phyloP scores from a whole-genome alignment of 2,113 vertebrate species.

The Diadophis punctatus region DNA sequence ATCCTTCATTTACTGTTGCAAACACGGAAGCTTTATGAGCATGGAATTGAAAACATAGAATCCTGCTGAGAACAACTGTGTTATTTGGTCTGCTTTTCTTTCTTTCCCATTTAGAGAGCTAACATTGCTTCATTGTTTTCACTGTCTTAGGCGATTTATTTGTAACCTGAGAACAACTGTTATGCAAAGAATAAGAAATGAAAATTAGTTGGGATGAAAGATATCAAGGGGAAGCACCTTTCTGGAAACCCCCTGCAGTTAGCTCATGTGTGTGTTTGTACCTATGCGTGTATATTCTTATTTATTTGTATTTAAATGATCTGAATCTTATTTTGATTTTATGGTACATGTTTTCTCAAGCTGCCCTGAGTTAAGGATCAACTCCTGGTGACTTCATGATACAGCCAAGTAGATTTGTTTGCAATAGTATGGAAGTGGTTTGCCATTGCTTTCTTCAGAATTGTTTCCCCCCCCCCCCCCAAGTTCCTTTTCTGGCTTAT shows the following conservation, averaged over 20 bases:
- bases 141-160: background rate
- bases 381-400: background rate
- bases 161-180: background rate
- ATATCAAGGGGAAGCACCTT: constrained; percentile 10
- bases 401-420: background rate
- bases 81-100: background rate
- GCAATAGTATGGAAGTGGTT: background rate
- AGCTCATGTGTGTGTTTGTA: background rate
- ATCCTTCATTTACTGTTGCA: background rate
- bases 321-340: background rate
- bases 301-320: background rate
- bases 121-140: background rate
- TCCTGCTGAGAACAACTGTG: background rate
- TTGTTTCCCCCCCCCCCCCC: accelerated
- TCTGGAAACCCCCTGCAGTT: constrained; percentile 6
- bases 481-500: background rate
- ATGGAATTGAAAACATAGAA: background rate
- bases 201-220: background rate
- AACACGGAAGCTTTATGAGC: background rate
- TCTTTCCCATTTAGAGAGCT: background rate
- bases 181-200: constrained; percentile 8
- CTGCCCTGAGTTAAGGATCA: background rate
- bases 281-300: no score
- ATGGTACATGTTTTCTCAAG: background rate
- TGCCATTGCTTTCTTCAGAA: background rate